Percentiles rank a stretch among this genome's conserved stretches.
phyloP scores from a whole-genome alignment of 2,113 vertebrate species.

The Clarias magur region DNA sequence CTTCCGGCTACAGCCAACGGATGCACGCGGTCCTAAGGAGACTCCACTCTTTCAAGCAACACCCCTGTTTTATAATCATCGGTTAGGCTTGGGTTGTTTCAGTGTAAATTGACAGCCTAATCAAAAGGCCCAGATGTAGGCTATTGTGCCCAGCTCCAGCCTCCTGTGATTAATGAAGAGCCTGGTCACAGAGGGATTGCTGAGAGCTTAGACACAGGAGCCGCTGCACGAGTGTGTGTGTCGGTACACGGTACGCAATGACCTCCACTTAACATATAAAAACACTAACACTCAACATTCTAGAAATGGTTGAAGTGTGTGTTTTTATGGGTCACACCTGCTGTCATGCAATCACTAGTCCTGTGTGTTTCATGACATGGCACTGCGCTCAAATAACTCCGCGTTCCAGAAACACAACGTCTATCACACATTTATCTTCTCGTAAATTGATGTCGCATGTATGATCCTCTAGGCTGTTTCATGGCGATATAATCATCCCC shows the following conservation, averaged over 20 bases:
- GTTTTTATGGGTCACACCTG: background rate
- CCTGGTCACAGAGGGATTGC: conserved; percentile 37
- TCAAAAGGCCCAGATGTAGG: conserved; percentile 38
- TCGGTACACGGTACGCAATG: background rate
- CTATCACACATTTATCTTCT: background rate
- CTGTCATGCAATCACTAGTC: background rate
- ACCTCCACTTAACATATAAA: conserved; percentile 2
- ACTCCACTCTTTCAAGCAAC: background rate
- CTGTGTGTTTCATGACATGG: background rate
- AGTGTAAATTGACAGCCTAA: conserved; percentile 39
- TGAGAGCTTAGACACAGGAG: background rate
- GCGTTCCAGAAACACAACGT: background rate
- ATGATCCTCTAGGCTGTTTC: background rate
- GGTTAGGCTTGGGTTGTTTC: conserved; percentile 1
- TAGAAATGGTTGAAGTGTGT: background rate
- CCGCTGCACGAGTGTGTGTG: background rate
- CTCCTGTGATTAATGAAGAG: conserved; percentile 38
- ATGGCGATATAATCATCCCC: background rate
- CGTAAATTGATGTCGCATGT: background rate
- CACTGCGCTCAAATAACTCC: background rate
- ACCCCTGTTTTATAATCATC: conserved; percentile 1
- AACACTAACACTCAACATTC: background rate
- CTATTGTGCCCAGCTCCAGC: conserved; percentile 28
- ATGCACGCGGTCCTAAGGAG: background rate
- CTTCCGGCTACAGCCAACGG: background rate